Conservation (phyloP, 2,888 invertebrate species). For the Hirtodrosophila confusa region DNA sequence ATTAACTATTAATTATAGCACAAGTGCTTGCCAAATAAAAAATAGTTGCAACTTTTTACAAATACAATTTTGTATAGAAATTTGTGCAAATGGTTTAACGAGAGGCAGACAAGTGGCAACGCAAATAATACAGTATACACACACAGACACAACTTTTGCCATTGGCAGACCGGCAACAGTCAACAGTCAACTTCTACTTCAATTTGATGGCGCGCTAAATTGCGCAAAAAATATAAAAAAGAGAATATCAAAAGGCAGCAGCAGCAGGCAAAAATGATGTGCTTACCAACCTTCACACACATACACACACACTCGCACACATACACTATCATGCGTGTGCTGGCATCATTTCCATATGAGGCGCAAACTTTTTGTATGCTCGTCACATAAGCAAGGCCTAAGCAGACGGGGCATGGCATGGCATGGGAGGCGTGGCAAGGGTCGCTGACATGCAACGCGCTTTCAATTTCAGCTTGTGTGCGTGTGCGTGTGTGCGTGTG, state of each 20-base stretch:
- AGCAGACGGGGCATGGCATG: constrained; percentile 26
- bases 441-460: constrained; percentile 76
- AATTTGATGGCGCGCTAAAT: constrained; percentile 70
- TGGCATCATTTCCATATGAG: constrained; percentile 71
- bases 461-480: constrained; percentile 67
- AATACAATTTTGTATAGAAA: constrained; percentile 2
- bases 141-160: constrained; percentile 34
- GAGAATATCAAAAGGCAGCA: constrained; percentile 56
- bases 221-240: constrained; percentile 59
- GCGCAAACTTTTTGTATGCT: constrained; percentile 62
- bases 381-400: constrained; percentile 40
- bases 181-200: constrained; percentile 64
- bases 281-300: constrained; percentile 31
- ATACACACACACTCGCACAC: constrained; percentile 19
- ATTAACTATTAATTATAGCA: constrained; percentile 56
- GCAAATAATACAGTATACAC: constrained; percentile 40
- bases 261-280: constrained; percentile 55
- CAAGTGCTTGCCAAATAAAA: constrained; percentile 20
- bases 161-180: constrained; percentile 47
- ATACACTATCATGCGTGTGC: constrained; percentile 54
- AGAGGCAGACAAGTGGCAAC: constrained; percentile 49
- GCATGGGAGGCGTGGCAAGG: constrained; percentile 38
- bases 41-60: constrained; percentile 17
- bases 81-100: constrained; percentile 12
- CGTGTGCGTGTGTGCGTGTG: constrained; percentile 19